Base-by-base conservation (phyloP, 2,797 vertebrate species). In the Nannoperca australis region DNA sequence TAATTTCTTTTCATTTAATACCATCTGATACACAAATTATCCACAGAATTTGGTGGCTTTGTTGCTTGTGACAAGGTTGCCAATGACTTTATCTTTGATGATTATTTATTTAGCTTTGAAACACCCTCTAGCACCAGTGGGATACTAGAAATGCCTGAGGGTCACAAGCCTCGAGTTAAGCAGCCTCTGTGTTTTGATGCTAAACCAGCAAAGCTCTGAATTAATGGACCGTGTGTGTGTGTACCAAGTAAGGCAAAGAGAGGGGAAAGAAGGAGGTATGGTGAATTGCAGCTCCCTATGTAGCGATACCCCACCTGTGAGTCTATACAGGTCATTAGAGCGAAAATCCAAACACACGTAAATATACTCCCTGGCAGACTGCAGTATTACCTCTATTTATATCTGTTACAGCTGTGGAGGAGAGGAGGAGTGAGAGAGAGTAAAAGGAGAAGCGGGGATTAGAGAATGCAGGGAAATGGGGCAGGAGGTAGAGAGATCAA, bases 341-440 rank as follows among this genome's bases (percentile, higher is more conserved):
- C 8, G 1, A 81, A 83, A 79, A 82, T 54, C 51, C 72, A 77
- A 85, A 74, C 73, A 83, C 62, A 83, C 45, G 83, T 13, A 85
- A 70, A 92, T 72, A 76, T 64, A 81, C 22, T 72, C 47, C 50
- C 69, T 82, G 70, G 56, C 71, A 76, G 76, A 45, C 70, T 81
- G 64, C 68, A 74, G 87, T 88, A 85, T 89, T 86, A 81, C 68
- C 65, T 85, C 78, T 89, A 88, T 89, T 93, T 91, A 87, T 90
- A 89, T 83, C 81, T 88, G 53, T 81, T 71, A 73, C n/a, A 60
- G 73, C 72, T 70, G 66, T n/a, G 61, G 44, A 55, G 38, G 59
- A 76, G 50, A 76, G 65, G 58, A 64, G 58, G 73, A 61, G 59
- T 51, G 79, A 67, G 49, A 67, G 36, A 56, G 68, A 27, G 24